phyloP scores from a whole-genome alignment of 2,888 invertebrate genomes.

The Siphonodentalium dalli region DNA sequence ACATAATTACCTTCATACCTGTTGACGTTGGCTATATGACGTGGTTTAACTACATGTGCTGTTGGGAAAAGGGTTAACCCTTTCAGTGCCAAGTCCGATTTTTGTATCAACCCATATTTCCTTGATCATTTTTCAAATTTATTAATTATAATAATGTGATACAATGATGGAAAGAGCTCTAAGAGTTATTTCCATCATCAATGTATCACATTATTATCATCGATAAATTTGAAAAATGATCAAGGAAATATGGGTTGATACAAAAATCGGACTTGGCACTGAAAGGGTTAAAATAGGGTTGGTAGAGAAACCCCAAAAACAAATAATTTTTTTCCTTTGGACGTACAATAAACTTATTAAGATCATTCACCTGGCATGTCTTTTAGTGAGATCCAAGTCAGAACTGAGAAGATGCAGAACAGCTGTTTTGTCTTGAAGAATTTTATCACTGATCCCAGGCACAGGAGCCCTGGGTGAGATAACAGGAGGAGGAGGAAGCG shows the following conservation, averaged over 20 bases:
- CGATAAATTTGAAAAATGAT: not conserved
- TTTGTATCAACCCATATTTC: no score
- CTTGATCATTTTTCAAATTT: no score
- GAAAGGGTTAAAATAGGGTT: not conserved
- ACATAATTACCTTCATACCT: no score
- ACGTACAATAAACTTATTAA: not conserved
- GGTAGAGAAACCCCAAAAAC: not conserved
- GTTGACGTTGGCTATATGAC: no score
- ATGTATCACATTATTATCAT: no score
- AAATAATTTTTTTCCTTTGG: not conserved
- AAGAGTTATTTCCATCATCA: no score
- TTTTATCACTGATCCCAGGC: conserved; percentile 62
- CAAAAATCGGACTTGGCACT: not conserved
- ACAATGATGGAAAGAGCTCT: no score
- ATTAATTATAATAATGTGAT: no score
- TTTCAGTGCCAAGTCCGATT: no score
- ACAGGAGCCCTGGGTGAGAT: conserved; percentile 66
- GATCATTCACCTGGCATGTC: conserved; percentile 60
- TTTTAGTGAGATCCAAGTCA: conserved; percentile 66
- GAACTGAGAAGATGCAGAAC: conserved; percentile 66
- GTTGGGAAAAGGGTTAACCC: no score
- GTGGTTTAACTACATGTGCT: no score
- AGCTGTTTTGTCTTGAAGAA: conserved; percentile 62
- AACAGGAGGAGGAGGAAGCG: conserved; percentile 71
- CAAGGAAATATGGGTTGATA: not conserved